Evolutionary conservation across 1,140 invertebrate species (phyloP).

Genomic region (Polypedilum pembai): DNA sequence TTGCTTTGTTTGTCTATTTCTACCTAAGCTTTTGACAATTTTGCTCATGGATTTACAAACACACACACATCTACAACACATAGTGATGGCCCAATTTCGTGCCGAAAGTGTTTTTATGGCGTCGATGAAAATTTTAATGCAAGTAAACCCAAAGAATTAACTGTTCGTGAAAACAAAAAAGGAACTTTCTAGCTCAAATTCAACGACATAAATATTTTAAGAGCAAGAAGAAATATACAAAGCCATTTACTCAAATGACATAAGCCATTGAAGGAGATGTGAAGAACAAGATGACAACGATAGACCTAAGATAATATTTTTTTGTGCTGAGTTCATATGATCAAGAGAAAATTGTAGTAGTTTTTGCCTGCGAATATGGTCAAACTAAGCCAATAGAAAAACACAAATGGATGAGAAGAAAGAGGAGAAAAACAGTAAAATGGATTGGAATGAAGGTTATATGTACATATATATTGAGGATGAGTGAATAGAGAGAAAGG

Average conservation of each 20-base stretch:
- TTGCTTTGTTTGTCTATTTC: neutral
- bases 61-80: neutral
- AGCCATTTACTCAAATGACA: neutral
- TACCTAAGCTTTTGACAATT: neutral
- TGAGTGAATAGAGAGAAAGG: too few species aligned
- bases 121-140: neutral
- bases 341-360: neutral
- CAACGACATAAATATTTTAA: neutral
- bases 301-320: neutral
- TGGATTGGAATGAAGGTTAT: too few species aligned
- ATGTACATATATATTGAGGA: too few species aligned
- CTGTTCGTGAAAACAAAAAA: neutral
- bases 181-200: neutral
- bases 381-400: too few species aligned
- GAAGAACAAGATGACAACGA: neutral
- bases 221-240: neutral
- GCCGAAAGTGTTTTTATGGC: neutral
- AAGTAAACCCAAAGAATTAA: constrained; percentile 1
- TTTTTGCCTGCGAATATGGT: too few species aligned
- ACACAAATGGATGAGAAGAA: too few species aligned
- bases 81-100: neutral
- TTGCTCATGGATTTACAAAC: neutral
- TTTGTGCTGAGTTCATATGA: neutral
- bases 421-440: too few species aligned
- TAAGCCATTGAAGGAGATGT: neutral